phyloP scores from a whole-genome alignment of 2,797 vertebrate species.

The Triplophysa bombifrons region DNA sequence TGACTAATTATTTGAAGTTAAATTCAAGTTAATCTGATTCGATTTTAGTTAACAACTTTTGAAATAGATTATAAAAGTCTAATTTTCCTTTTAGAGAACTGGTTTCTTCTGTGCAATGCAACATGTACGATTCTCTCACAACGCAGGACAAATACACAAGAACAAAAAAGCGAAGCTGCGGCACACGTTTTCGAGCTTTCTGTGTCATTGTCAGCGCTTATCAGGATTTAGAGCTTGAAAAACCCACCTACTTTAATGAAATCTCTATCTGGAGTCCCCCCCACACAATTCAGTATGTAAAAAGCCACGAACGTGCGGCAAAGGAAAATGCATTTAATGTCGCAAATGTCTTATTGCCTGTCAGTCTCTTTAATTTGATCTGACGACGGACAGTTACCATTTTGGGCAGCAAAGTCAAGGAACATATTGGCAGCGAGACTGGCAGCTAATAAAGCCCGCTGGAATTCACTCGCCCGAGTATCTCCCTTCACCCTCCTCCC shows the following conservation, averaged over 20 bases:
- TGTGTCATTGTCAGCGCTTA: conserved; percentile 75
- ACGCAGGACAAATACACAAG: conserved; percentile 18
- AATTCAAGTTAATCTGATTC: no score
- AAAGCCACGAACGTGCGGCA: conserved; percentile 65
- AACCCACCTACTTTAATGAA: conserved; percentile 53
- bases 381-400: conserved; percentile 79
- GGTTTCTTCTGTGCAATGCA: neutral
- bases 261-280: conserved; percentile 48
- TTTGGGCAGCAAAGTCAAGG: conserved; percentile 77
- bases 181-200: conserved; percentile 72
- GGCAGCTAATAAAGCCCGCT: conserved; percentile 81
- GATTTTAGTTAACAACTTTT: no score
- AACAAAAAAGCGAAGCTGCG: conserved; percentile 61
- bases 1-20: no score
- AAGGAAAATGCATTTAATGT: conserved; percentile 78
- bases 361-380: conserved; percentile 85
- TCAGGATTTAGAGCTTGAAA: conserved; percentile 66
- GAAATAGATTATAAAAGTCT: no score
- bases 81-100: no score
- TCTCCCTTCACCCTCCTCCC: conserved; percentile 41
- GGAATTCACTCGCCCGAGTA: conserved; percentile 72
- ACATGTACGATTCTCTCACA: neutral
- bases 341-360: conserved; percentile 83
- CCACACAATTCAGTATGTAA: conserved; percentile 71
- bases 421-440: conserved; percentile 81